A percentile compares a stretch with the other conserved stretches of the same genome.
Evolutionary conservation across 64 coral and sea anemone genomes (phyloP).

Genomic region (Anthopleura sola): DNA sequence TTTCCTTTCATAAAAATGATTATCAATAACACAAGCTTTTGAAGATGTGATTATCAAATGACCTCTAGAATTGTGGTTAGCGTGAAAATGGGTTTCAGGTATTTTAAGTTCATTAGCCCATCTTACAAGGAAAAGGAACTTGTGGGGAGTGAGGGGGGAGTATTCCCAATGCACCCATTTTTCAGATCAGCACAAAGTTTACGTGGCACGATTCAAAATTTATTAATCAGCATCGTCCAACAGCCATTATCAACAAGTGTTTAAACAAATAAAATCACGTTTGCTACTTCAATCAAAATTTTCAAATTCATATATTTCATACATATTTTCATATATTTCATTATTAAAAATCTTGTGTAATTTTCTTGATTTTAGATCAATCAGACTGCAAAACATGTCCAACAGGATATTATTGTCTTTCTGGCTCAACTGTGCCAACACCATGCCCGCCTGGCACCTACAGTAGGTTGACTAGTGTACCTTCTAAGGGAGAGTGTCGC

Average conservation of each 20-base stretch:
- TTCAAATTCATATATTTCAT: neutral
- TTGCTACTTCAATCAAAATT: neutral
- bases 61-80: too few species aligned
- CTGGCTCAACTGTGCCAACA: constrained; percentile 43
- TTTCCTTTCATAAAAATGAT: too few species aligned
- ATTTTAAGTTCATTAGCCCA: too few species aligned
- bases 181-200: too few species aligned
- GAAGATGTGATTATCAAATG: too few species aligned
- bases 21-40: too few species aligned
- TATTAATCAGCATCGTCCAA: too few species aligned
- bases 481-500: constrained; percentile 38
- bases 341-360: neutral
- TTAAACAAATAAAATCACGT: neutral
- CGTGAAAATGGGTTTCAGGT: too few species aligned
- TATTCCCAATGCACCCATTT: too few species aligned
- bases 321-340: neutral
- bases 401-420: constrained; percentile 58
- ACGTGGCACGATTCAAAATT: too few species aligned
- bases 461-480: constrained; percentile 30
- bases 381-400: constrained; percentile 73
- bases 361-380: constrained; percentile 27
- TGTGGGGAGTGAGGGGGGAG: too few species aligned
- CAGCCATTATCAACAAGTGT: neutral
- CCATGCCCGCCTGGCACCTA: constrained; percentile 70
- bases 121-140: too few species aligned